Evolutionary conservation across 1,140 invertebrate species (phyloP).

Genomic region (Nasonia vitripennis): DNA sequence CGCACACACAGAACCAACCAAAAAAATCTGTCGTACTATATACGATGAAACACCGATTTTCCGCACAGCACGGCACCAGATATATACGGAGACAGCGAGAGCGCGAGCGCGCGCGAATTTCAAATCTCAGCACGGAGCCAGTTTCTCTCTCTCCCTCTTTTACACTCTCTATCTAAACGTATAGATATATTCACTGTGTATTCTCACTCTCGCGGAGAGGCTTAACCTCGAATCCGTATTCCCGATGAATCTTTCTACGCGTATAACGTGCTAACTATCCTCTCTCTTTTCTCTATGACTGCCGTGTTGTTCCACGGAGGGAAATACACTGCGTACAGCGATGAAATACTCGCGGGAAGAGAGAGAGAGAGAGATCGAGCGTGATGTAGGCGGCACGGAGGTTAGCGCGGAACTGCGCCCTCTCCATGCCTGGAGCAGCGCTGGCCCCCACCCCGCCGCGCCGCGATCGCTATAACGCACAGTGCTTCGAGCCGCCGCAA

Average conservation of each 20-base stretch:
- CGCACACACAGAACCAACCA: neutral
- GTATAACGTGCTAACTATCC: too few relatives aligned
- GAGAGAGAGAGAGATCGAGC: neutral
- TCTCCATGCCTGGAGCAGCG: constrained; percentile 64
- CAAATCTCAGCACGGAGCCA: neutral
- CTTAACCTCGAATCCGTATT: too few relatives aligned
- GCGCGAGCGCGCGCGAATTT: too few relatives aligned
- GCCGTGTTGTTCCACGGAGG: neutral
- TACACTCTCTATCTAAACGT: too few relatives aligned
- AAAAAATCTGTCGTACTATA: too few relatives aligned
- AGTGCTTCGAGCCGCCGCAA: neutral
- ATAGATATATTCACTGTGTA: too few relatives aligned
- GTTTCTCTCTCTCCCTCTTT: neutral
- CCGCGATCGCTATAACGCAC: neutral
- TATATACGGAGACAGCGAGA: neutral
- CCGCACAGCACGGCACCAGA: neutral
- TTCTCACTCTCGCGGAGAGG: too few relatives aligned
- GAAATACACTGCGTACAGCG: neutral
- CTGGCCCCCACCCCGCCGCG: constrained; percentile 57
- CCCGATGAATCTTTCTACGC: too few relatives aligned
- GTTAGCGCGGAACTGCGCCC: constrained; percentile 69
- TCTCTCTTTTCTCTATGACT: neutral
- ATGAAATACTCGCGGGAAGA: neutral
- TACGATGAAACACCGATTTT: neutral
- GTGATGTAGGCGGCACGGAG: constrained; percentile 63